Evolutionary conservation across 2,888 invertebrate species (phyloP).

Genomic region (Clunio marinus): DNA sequence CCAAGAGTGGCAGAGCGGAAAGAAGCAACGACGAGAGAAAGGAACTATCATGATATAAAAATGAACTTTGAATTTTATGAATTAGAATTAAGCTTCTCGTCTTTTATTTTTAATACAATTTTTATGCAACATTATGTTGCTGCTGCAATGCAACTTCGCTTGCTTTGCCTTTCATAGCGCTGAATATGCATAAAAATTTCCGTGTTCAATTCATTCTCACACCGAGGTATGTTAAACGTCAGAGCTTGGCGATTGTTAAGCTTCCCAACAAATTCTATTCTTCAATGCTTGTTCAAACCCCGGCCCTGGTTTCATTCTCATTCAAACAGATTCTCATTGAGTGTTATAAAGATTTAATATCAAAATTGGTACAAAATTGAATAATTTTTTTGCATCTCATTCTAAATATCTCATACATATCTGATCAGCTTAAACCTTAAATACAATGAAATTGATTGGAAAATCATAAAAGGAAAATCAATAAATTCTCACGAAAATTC

Average conservation of each 20-base stretch:
- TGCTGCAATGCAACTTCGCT: neutral
- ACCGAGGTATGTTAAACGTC: too few species aligned
- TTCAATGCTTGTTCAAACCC: too few species aligned
- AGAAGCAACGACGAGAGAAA: neutral
- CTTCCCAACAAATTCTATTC: too few species aligned
- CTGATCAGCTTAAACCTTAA: too few species aligned
- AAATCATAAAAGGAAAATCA: neutral
- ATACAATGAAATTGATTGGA: neutral
- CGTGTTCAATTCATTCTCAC: neutral
- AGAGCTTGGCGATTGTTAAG: too few species aligned
- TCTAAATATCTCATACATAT: too few species aligned
- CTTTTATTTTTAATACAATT: slow-evolving; percentile 24
- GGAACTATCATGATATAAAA: slow-evolving; percentile 5
- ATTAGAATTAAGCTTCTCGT: slow-evolving; percentile 21
- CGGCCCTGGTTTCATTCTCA: too few species aligned
- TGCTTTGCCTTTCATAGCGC: neutral
- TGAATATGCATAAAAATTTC: slow-evolving; percentile 21
- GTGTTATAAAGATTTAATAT: too few species aligned
- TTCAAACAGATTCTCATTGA: too few species aligned
- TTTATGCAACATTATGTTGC: slow-evolving; percentile 30
- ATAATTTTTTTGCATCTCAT: too few species aligned
- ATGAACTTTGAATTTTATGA: slow-evolving; percentile 21
- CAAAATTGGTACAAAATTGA: too few species aligned
- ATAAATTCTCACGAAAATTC: neutral
- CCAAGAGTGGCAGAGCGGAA: neutral